Evolutionary conservation across 2,797 vertebrate species (phyloP).

Genomic region (Pantherophis vulpinus): DNA sequence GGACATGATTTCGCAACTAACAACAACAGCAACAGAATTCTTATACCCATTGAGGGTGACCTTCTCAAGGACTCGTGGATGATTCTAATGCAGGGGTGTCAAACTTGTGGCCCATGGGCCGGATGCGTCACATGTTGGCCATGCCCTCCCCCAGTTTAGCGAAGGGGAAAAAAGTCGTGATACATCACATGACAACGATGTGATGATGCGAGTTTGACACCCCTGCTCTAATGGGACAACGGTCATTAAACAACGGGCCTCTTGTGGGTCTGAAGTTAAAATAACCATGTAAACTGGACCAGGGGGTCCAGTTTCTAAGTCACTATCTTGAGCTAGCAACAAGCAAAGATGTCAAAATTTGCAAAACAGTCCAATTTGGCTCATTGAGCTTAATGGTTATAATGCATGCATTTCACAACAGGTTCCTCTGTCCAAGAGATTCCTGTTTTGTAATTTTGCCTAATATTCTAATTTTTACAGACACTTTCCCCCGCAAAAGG

Average conservation of each 20-base stretch:
- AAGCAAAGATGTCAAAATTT: neutral
- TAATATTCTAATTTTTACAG: neutral
- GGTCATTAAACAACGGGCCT: neutral
- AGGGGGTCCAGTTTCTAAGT: neutral
- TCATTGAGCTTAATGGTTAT: neutral
- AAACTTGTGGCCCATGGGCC: rapidly evolving
- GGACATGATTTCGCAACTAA: too few species aligned
- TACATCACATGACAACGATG: too few species aligned
- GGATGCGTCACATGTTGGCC: too few species aligned
- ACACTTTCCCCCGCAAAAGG: neutral
- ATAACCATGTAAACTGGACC: neutral
- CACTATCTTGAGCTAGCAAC: neutral
- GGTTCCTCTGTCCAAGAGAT: neutral
- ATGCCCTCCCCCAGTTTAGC: too few species aligned
- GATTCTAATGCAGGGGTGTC: too few species aligned
- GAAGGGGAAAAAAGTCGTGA: too few species aligned
- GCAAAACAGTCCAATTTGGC: neutral
- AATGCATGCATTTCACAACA: neutral
- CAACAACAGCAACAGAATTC: neutral
- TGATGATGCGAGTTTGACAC: too few species aligned
- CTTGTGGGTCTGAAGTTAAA: neutral
- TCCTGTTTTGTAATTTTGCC: neutral
- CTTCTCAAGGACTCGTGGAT: too few species aligned
- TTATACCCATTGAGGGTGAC: too few species aligned
- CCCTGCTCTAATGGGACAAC: neutral